These are phyloP conservation scores for Argyrosomus japonicus DNA, from an alignment of 2,113 vertebrate genomes.

Conservation along the genomic window DNA sequence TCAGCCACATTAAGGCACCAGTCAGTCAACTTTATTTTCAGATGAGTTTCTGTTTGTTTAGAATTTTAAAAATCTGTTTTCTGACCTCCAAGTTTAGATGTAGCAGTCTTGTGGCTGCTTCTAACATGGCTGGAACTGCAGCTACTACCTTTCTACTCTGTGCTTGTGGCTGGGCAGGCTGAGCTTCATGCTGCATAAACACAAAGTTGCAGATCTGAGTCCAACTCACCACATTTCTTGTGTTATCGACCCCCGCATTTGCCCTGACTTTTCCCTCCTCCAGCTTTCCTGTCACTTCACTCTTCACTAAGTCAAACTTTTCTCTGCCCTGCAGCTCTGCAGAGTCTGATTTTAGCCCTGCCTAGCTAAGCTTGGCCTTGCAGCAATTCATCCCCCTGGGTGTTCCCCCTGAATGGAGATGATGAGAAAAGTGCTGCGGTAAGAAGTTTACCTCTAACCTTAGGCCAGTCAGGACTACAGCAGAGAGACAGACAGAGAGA, in stretches of 20 bases:
- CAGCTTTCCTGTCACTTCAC: constrained; percentile 12
- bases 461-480: constrained; percentile 15
- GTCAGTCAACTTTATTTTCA: background rate
- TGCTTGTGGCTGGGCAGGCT: background rate
- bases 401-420: constrained; percentile 56
- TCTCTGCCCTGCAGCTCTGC: constrained; percentile 15
- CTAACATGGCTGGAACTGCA: constrained; percentile 1
- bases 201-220: constrained; percentile 3
- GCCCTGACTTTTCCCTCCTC: background rate
- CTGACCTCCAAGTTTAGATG: background rate
- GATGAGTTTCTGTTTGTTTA: background rate
- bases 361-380: constrained; percentile 34
- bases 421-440: constrained; percentile 66
- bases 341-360: constrained; percentile 37
- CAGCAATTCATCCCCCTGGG: constrained; percentile 54
- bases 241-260: background rate
- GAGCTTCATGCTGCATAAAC: background rate
- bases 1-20: constrained; percentile 8
- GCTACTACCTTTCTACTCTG: background rate
- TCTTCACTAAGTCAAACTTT: constrained; percentile 20
- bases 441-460: constrained; percentile 47
- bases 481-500: background rate
- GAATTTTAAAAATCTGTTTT: too few species aligned
- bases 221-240: background rate
- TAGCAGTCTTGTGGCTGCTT: background rate